These are phyloP conservation scores for Sitodiplosis mosellana DNA, from an alignment of 1,140 invertebrate genomes.

Conservation along the genomic window DNA sequence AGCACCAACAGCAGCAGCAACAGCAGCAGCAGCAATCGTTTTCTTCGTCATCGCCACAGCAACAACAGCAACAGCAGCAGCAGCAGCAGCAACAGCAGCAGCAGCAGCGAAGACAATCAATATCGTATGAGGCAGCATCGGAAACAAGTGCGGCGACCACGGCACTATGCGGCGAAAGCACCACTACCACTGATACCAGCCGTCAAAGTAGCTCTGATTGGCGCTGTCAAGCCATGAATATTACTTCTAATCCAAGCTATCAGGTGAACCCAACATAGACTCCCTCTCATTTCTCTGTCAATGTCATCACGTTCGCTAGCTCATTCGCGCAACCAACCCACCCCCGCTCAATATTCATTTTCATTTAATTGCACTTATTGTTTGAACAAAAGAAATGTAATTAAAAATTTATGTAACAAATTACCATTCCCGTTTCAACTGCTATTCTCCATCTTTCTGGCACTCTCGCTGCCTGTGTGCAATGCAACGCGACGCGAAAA, in stretches of 20 bases:
- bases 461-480: too few relatives aligned
- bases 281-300: not conserved
- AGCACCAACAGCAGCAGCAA: slow-evolving; percentile 7
- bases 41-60: not conserved
- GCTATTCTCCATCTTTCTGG: too few relatives aligned
- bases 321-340: too few relatives aligned
- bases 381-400: too few relatives aligned
- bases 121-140: not conserved
- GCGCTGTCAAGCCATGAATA: slow-evolving; percentile 24
- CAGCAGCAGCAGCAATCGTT: not conserved
- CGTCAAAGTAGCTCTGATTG: not conserved
- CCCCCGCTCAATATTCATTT: not conserved
- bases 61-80: not conserved
- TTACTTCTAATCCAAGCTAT: slow-evolving; percentile 24
- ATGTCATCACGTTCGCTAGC: too few relatives aligned
- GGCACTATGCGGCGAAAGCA: not conserved
- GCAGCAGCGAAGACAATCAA: not conserved
- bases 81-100: not conserved
- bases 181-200: not conserved
- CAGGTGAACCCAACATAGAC: slow-evolving; percentile 7
- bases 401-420: too few relatives aligned
- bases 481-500: too few relatives aligned
- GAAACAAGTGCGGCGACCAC: not conserved
- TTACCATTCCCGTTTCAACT: too few relatives aligned
- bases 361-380: not conserved